These are phyloP conservation scores for Eudyptes chrysolophus DNA, from an alignment of 2,113 vertebrate genomes.

Conservation along the genomic window DNA sequence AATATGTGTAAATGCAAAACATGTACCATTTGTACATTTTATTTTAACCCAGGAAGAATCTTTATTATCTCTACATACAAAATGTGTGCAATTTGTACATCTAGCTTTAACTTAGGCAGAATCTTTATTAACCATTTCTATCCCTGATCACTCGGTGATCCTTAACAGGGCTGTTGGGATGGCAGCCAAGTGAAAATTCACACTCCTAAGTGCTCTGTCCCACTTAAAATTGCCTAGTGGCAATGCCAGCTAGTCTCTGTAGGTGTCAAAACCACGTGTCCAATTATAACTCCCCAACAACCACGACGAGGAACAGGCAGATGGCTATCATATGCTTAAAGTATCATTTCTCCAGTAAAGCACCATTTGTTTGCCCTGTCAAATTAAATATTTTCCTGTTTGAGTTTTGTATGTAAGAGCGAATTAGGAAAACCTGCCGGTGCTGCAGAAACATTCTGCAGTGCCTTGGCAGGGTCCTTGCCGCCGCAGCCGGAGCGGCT, in stretches of 20 bases:
- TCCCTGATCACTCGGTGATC: background rate
- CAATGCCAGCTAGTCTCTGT: background rate
- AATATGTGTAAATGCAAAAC: background rate
- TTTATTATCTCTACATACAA: background rate
- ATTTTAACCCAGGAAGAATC: background rate
- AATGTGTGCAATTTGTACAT: accelerated
- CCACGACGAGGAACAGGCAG: background rate
- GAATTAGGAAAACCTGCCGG: background rate
- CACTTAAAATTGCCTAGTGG: background rate
- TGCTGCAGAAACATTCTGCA: background rate
- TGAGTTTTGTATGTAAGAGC: background rate
- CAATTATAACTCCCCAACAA: constrained; percentile 13
- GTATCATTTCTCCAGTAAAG: constrained; percentile 17
- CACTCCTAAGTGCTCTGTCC: background rate
- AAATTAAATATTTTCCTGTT: constrained; percentile 52
- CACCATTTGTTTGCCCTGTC: constrained; percentile 44
- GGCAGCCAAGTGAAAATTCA: constrained; percentile 18
- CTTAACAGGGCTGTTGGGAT: background rate
- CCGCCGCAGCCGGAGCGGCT: background rate
- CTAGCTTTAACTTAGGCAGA: background rate
- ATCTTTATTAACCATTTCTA: background rate
- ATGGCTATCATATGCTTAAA: constrained; percentile 28
- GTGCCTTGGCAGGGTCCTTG: background rate
- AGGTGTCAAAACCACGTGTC: constrained; percentile 2
- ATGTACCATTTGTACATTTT: background rate